A percentile compares a stretch with the other conserved stretches of the same genome.
Conservation (phyloP, 2,797 vertebrate species). For the Hapalemur alaotrensis region DNA sequence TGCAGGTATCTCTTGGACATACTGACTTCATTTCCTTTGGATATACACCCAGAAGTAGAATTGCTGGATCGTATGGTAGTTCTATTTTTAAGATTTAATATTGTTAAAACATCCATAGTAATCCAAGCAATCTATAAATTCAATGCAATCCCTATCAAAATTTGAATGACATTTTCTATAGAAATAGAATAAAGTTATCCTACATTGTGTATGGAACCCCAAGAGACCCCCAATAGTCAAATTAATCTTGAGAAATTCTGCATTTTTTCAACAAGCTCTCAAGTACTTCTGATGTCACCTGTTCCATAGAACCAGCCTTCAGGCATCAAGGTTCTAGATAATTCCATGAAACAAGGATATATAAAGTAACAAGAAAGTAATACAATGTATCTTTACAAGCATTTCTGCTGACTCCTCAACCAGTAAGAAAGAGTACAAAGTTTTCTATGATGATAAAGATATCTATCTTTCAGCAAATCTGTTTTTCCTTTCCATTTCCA, state of each 20-base stretch:
- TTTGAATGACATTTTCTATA: background rate
- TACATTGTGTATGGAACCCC: background rate
- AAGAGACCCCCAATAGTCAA: background rate
- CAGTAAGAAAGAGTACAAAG: background rate
- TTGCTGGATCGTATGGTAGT: background rate
- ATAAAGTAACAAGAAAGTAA: background rate
- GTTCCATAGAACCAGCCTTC: background rate
- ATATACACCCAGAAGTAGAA: background rate
- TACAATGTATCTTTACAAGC: background rate
- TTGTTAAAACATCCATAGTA: background rate
- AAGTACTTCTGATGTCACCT: background rate
- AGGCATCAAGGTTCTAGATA: background rate
- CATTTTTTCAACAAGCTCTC: slow-evolving; percentile 7
- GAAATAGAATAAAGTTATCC: background rate
- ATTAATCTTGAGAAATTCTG: background rate
- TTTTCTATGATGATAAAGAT: background rate
- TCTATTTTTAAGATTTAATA: background rate
- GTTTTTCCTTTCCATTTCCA: background rate
- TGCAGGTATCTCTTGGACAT: background rate
- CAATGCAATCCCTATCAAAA: background rate
- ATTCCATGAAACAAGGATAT: background rate
- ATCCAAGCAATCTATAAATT: background rate
- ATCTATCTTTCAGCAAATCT: background rate
- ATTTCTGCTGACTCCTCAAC: background rate
- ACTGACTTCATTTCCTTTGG: background rate